Percentiles rank a stretch among this genome's conserved stretches.
These are phyloP conservation scores for Drosophila willistoni DNA, from an alignment of 1,140 invertebrate genomes.

Conservation along the genomic window DNA sequence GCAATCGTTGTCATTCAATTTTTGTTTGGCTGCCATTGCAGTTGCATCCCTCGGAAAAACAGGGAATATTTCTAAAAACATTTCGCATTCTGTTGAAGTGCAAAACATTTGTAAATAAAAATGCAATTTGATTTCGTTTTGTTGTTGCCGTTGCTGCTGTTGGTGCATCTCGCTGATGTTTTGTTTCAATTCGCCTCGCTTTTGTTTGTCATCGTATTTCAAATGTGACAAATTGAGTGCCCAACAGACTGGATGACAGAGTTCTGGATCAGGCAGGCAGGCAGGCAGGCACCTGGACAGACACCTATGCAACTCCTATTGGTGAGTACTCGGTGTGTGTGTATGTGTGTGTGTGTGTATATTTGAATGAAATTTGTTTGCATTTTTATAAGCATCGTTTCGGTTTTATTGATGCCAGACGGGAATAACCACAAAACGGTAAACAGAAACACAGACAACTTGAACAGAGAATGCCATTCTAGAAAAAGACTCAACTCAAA, in stretches of 20 bases:
- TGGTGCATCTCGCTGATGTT: neutral
- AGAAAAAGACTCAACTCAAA: conserved; percentile 8
- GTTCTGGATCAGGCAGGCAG: conserved; percentile 10
- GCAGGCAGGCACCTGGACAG: conserved; percentile 52
- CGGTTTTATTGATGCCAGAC: conserved; percentile 53
- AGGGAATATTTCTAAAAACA: conserved; percentile 19
- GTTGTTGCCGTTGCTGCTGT: conserved; percentile 12
- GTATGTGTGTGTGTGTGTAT: neutral
- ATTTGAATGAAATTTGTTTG: conserved; percentile 63
- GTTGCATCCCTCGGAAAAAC: conserved; percentile 14
- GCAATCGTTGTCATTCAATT: conserved; percentile 10
- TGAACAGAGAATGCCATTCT: conserved; percentile 25
- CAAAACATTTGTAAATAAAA: conserved; percentile 81
- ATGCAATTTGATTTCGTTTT: conserved; percentile 77
- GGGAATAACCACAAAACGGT: conserved; percentile 63
- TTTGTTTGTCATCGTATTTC: conserved; percentile 72
- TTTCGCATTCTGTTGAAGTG: conserved; percentile 54
- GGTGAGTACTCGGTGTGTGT: neutral
- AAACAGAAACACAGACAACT: conserved; percentile 40
- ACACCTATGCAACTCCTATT: conserved; percentile 3
- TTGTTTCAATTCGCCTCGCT: conserved; percentile 63
- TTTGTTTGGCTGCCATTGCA: conserved; percentile 11
- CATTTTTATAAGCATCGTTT: conserved; percentile 74
- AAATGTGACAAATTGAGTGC: conserved; percentile 80
- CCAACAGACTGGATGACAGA: conserved; percentile 32